Conservation (phyloP, 2,888 invertebrate species). For the Microctonus aethiopoides region DNA sequence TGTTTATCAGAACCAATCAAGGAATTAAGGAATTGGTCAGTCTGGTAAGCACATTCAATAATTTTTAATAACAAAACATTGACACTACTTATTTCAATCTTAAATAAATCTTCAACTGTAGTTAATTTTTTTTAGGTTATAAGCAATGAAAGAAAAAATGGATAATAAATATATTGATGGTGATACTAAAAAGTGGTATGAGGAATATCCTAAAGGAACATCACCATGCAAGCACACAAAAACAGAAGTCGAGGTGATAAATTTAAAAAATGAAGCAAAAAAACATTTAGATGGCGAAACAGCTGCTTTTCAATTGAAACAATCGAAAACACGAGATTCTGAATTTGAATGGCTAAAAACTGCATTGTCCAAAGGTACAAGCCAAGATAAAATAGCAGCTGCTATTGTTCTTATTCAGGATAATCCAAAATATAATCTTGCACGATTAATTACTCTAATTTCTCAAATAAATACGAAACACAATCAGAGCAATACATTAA, state of each 20-base stretch:
- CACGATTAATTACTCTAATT: slow-evolving; percentile 77
- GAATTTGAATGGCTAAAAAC: slow-evolving; percentile 83
- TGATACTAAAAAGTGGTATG: slow-evolving; percentile 73
- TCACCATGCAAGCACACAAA: slow-evolving; percentile 53
- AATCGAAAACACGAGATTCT: slow-evolving; percentile 69
- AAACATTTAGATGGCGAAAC: slow-evolving; percentile 76
- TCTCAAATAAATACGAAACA: slow-evolving; percentile 84
- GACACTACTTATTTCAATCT: not conserved
- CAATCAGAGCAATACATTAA: slow-evolving; percentile 75
- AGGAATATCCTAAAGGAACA: slow-evolving; percentile 65
- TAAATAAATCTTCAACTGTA: not conserved
- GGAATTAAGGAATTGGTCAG: no score
- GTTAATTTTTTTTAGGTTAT: not conserved
- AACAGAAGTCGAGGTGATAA: slow-evolving; percentile 70
- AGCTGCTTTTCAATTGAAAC: slow-evolving; percentile 66
- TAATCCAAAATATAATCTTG: slow-evolving; percentile 82
- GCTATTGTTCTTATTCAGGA: slow-evolving; percentile 84
- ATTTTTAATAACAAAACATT: not conserved
- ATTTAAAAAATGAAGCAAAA: slow-evolving; percentile 75
- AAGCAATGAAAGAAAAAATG: no score
- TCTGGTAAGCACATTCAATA: slow-evolving; percentile 27
- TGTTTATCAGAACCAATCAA: no score
- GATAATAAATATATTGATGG: slow-evolving; percentile 8
- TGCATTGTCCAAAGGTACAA: slow-evolving; percentile 83
- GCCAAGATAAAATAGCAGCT: slow-evolving; percentile 88